Evolutionary conservation across 2,888 invertebrate species (phyloP).

Genomic region (Hydrotaea cyrtoneurina): DNA sequence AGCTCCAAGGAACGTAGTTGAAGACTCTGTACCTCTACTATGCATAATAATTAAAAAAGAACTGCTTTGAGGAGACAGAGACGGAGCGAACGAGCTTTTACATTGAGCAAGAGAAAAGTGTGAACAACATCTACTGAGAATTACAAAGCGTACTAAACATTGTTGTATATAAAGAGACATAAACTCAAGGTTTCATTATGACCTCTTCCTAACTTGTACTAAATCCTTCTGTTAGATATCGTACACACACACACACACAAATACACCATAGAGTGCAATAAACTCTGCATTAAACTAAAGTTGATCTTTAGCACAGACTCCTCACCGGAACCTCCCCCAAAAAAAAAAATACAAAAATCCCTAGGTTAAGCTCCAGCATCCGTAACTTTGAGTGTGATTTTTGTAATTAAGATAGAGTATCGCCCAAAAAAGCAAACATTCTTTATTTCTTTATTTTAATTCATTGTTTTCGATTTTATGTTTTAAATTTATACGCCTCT

Average conservation of each 20-base stretch:
- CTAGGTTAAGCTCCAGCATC: constrained; percentile 5
- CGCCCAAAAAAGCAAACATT: constrained; percentile 10
- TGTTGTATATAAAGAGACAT: not conserved
- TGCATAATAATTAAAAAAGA: no score
- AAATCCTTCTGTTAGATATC: not conserved
- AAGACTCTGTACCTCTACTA: no score
- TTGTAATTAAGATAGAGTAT: constrained; percentile 29
- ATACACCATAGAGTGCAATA: constrained; percentile 10
- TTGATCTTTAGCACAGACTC: constrained; percentile 51
- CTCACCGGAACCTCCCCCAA: constrained; percentile 1
- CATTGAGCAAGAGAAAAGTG: not conserved
- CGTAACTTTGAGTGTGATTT: constrained; percentile 36
- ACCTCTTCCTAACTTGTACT: constrained; percentile 31
- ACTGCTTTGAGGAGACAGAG: no score
- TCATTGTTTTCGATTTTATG: not conserved
- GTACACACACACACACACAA: not conserved
- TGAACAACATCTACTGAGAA: not conserved
- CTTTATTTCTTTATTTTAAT: not conserved
- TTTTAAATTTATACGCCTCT: not conserved
- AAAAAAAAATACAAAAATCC: not conserved
- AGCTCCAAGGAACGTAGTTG: not conserved
- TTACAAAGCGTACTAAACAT: not conserved
- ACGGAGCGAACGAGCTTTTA: not conserved
- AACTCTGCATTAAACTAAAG: constrained; percentile 46
- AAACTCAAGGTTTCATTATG: constrained; percentile 60